Evolutionary conservation across 2,113 vertebrate species (phyloP).

Genomic region (Ctenodactylus gundi): DNA sequence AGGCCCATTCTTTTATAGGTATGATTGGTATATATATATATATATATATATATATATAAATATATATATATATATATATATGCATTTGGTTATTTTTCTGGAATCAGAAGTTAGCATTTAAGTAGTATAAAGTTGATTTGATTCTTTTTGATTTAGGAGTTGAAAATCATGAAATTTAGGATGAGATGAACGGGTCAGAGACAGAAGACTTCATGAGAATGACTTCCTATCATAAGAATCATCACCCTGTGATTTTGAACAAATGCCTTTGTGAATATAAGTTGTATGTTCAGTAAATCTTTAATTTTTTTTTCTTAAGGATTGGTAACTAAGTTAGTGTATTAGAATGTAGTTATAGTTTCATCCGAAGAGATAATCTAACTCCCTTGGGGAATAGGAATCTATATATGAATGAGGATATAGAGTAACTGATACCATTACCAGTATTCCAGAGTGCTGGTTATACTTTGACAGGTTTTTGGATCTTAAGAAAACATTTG

Average conservation of each 20-base stretch:
- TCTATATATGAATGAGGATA: neutral
- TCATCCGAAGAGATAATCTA: neutral
- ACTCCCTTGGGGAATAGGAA: neutral
- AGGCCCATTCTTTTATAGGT: neutral
- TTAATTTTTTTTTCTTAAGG: neutral
- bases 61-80: neutral
- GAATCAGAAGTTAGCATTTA: slow-evolving; percentile 31
- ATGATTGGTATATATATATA: neutral
- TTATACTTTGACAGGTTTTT: neutral
- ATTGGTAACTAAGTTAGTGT: neutral
- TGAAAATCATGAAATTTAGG: neutral
- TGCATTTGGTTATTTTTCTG: slow-evolving; percentile 22
- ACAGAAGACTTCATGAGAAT: neutral
- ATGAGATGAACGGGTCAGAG: neutral
- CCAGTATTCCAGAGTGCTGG: neutral
- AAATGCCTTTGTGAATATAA: slow-evolving; percentile 13
- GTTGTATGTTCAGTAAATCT: neutral
- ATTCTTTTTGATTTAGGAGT: slow-evolving; percentile 26
- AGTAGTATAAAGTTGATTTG: slow-evolving; percentile 16
- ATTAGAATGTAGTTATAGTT: neutral
- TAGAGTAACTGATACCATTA: neutral
- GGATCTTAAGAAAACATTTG: slow-evolving; percentile 16
- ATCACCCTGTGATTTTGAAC: neutral
- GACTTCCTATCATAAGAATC: neutral
- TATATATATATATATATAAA: neutral